A percentile compares a stretch with the other conserved stretches of the same genome.
These are phyloP conservation scores for Xyliphius kryptos DNA, from an alignment of 2,113 vertebrate species.

Conservation along the genomic window DNA sequence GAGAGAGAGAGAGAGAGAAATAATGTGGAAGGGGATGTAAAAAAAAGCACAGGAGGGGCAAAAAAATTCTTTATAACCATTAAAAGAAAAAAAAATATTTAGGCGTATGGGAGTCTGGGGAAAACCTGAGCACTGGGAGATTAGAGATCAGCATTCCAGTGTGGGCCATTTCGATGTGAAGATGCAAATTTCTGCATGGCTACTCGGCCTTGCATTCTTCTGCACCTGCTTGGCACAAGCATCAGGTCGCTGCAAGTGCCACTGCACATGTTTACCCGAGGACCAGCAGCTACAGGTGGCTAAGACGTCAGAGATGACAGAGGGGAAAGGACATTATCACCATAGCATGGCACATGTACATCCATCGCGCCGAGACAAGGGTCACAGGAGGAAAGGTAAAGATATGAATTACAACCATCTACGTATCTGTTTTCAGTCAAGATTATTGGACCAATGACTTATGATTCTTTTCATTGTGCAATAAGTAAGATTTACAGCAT, in stretches of 20 bases:
- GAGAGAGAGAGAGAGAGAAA: conserved; percentile 38
- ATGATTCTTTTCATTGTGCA: too few species aligned
- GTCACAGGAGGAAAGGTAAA: conserved; percentile 60
- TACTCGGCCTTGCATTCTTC: conserved; percentile 53
- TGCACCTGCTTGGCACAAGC: conserved; percentile 54
- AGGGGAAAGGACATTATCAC: conserved; percentile 47
- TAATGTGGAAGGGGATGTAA: conserved; percentile 54
- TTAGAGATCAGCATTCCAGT: too few species aligned
- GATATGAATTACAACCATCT: too few species aligned
- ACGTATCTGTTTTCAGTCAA: too few species aligned
- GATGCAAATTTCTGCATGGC: conserved; percentile 62
- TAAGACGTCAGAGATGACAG: conserved; percentile 43
- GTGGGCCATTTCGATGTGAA: conserved; percentile 35
- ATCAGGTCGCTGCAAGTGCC: conserved; percentile 53
- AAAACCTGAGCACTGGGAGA: neutral
- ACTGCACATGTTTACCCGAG: conserved; percentile 49
- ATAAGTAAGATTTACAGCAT: too few species aligned
- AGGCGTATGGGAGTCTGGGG: conserved; percentile 7
- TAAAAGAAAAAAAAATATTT: too few species aligned
- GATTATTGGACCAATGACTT: too few species aligned
- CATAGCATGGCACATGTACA: conserved; percentile 45
- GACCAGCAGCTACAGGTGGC: conserved; percentile 27
- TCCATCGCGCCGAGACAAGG: conserved; percentile 47
- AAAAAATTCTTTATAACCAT: conserved; percentile 58
- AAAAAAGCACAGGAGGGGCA: conserved; percentile 56